These are phyloP conservation scores for Leptarthrus brevirostris DNA, from an alignment of 2,888 invertebrate species.

Conservation along the genomic window DNA sequence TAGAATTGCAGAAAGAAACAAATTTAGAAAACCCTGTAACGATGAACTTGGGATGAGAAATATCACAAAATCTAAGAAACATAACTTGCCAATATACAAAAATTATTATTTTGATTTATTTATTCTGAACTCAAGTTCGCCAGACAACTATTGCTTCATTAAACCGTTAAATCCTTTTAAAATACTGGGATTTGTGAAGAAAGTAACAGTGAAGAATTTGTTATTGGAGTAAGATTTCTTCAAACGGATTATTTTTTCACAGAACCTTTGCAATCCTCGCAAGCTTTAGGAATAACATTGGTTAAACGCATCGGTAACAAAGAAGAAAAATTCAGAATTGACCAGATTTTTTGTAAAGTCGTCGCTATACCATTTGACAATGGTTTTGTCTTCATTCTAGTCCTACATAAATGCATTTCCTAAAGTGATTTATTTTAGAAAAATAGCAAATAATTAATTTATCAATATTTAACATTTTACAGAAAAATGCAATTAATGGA, in stretches of 20 bases:
- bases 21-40: not conserved
- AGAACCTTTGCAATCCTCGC: conserved; percentile 10
- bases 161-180: not conserved
- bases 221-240: not conserved
- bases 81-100: not conserved
- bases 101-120: conserved; percentile 1
- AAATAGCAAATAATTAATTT: too few relatives aligned
- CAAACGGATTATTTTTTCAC: not conserved
- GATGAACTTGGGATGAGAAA: not conserved
- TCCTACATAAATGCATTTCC: not conserved
- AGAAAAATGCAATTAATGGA: too few relatives aligned
- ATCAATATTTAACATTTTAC: too few relatives aligned
- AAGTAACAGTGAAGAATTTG: not conserved
- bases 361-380: not conserved
- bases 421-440: not conserved
- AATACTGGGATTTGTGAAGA: not conserved
- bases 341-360: not conserved
- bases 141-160: not conserved
- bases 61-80: not conserved
- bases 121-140: not conserved
- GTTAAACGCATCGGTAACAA: not conserved
- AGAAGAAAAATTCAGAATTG: not conserved
- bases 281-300: not conserved
- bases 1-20: not conserved
- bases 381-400: conserved; percentile 1